Evolutionary conservation across 2,113 vertebrate genomes (phyloP), one percentile per base, ranked within the genome.

Genomic region (Hassar affinis): DNA sequence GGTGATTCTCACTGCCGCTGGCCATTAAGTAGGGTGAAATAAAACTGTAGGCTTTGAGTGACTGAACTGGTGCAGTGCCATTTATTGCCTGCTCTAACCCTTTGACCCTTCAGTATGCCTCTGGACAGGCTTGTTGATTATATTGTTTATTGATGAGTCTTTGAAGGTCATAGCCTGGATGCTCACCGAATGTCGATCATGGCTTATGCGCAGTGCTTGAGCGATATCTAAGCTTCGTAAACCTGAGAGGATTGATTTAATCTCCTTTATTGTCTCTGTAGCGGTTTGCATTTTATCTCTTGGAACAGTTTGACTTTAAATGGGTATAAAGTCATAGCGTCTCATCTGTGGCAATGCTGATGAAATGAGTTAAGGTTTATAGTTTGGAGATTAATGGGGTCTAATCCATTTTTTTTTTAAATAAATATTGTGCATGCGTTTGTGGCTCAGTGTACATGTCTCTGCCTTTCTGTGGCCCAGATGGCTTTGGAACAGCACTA

Each of bases 361-460:
- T 87, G 83, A 82, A 83, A 83, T 75, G 49, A 83, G 51, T 56
- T 79, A 33, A 76, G 85, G 84, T 74, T 85, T 77, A 83, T 79
- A 80, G 80, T 68, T 47, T 17, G 27, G 38, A 62, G 57, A 79
- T 75, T 69, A 86, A 83, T 57, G 6, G 61, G 45, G 52, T 78
- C 30, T 87, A 84, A 87, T 69, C 51, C 9, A 68, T 56, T 74
- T 75, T 82, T 22, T 59, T 59, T 74, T 74, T 49, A n/a, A n/a
- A 30, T 27, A 56, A 61, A 30, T 54, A 17, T 9, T 25, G 15
- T 62, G 18, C 14, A 6, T 17, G 6, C 27, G 33, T 56, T 52
- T 69, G 79, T 68, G 62, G 61, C 27, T 77, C 14, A 61, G 71
- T n/a, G 30, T 62, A 33, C 30, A 35, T 45, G 49, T 54, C 74